Percentiles rank a stretch among this genome's conserved stretches.
phyloP scores from a whole-genome alignment of 2,113 vertebrate genomes.

The Pampusana beccarii region DNA sequence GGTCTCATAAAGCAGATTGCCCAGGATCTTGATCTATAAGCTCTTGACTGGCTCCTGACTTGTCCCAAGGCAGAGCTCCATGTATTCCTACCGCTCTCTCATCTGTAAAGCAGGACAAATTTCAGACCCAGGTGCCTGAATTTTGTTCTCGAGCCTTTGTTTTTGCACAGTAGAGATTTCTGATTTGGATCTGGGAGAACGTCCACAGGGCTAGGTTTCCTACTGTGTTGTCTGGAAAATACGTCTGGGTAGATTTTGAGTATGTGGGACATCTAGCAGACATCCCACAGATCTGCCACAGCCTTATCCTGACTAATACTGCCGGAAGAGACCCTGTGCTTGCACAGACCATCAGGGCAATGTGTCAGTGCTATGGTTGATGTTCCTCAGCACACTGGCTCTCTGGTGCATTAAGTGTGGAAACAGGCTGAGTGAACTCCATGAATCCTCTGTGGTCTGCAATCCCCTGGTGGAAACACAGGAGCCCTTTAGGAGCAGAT shows the following conservation, averaged over 20 bases:
- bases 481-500: background rate
- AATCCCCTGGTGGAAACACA: background rate
- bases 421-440: background rate
- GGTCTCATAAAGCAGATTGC: background rate
- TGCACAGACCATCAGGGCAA: background rate
- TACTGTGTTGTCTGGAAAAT: background rate
- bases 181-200: background rate
- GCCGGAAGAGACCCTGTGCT: background rate
- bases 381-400: accelerated
- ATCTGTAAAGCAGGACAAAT: background rate
- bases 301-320: background rate
- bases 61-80: background rate
- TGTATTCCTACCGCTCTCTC: background rate
- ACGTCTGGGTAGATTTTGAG: accelerated
- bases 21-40: background rate
- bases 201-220: background rate
- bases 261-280: background rate
- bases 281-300: background rate
- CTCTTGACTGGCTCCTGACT: background rate
- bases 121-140: background rate
- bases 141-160: background rate
- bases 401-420: background rate
- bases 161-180: background rate
- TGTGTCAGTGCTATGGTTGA: too few species aligned
- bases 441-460: background rate